These are phyloP conservation scores for Saxidomus purpurata DNA, from an alignment of 1,140 invertebrate genomes.

Conservation along the genomic window DNA sequence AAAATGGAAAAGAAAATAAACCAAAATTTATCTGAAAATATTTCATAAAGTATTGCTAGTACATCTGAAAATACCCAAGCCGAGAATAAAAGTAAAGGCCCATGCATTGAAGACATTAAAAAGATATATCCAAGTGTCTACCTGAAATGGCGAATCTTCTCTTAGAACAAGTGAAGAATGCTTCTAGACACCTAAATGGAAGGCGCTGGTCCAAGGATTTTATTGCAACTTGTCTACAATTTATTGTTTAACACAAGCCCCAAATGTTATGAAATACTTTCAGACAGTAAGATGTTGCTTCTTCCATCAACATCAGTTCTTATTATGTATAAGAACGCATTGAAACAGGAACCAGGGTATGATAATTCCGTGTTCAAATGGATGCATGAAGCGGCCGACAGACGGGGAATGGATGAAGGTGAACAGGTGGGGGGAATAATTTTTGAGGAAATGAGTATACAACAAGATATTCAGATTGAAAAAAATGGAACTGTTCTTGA, in stretches of 20 bases:
- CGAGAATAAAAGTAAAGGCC: no score
- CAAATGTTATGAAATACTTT: constrained; percentile 5
- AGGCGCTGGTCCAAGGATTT: constrained; percentile 41
- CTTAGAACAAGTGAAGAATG: constrained; percentile 27
- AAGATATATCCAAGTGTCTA: not conserved
- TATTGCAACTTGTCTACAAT: constrained; percentile 32
- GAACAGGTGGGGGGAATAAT: constrained; percentile 48
- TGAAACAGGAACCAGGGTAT: constrained; percentile 64
- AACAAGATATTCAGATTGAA: constrained; percentile 30
- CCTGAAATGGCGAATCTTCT: not conserved
- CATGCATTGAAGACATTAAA: not conserved
- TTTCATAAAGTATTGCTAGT: not conserved
- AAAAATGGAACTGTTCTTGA: constrained; percentile 40
- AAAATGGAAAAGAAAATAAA: not conserved
- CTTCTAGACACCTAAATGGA: not conserved
- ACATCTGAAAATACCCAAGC: no score
- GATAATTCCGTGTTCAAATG: constrained; percentile 58
- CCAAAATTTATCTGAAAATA: not conserved
- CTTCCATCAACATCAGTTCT: constrained; percentile 33
- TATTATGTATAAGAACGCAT: constrained; percentile 65
- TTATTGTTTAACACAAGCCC: constrained; percentile 7
- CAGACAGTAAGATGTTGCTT: not conserved
- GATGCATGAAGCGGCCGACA: constrained; percentile 63
- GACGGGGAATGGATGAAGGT: constrained; percentile 23
- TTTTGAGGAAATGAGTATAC: constrained; percentile 61